Base-by-base conservation (phyloP, 2,113 vertebrate species). In the Rhinolophus sinicus region DNA sequence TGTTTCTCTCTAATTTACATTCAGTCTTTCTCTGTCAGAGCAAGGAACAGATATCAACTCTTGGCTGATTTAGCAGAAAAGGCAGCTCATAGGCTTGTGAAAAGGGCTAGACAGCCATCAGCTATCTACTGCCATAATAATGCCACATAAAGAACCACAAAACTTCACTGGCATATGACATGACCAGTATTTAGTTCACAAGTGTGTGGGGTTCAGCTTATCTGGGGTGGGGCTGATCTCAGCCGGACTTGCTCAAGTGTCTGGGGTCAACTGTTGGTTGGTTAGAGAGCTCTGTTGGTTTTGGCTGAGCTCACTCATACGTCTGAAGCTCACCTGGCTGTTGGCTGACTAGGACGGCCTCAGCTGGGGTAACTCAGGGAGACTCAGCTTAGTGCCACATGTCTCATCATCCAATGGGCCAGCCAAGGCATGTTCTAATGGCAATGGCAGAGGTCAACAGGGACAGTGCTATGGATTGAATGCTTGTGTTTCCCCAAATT, bases 211-310 rank as follows among this genome's bases (percentile, higher is more conserved):
- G 26, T 15, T 93, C 62, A 19, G 60, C 26, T 50, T 84, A 9
- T 24, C 38, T 80, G 90, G 65, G 60, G 40, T 30, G 85, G 69
- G 56, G 40, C 44, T 80, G 75, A 90, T 35, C 28, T 88, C 84
- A 81, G 58, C 65, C 35, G 69, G 47, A 26, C 8, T 65, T 14
- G 22, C 47, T 33, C 1, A 11, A 90, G 81, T n/a, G 64, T 80
- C 67, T 72, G 78, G 22, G 54, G 77, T 82, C 88, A 52, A 58
- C 47, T 60, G 69, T 35, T 35, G 8, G 69, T 35, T 72, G 52
- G 60, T 91, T 28, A 18, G 81, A 44, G 40, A 76, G 77, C 33
- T 93, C 30, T 95, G 76, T 67, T 94, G 95, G 73, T 86, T 95
- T 78, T 86, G 73, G 94, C 84, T 72, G 54, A 86, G 73, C 26